phyloP scores from a whole-genome alignment of 1,140 invertebrate species.

The Ptiloglossa arizonensis region DNA sequence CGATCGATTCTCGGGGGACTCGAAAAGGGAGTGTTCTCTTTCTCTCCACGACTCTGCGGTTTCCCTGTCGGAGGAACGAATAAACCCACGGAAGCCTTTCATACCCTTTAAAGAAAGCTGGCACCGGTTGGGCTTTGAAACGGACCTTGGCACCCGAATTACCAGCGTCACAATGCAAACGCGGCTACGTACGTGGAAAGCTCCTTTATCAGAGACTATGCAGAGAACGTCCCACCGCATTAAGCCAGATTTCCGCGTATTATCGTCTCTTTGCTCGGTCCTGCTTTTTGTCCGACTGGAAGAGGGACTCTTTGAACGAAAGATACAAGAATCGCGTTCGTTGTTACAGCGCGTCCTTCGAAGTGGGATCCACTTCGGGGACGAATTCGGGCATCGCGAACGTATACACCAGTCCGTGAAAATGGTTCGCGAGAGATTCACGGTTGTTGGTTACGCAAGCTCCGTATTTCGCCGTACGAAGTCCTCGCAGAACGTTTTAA shows the following conservation, averaged over 20 bases:
- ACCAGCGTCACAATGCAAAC: slow-evolving; percentile 25
- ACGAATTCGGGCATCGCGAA: no score
- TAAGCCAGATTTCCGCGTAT: slow-evolving; percentile 30
- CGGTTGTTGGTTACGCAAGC: no score
- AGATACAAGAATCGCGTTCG: background rate
- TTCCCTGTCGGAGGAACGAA: background rate
- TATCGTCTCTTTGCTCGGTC: background rate
- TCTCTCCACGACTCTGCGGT: no score
- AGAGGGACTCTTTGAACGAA: background rate
- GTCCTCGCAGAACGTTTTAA: no score
- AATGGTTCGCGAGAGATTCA: no score
- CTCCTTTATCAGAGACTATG: slow-evolving; percentile 8
- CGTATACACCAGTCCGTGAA: no score
- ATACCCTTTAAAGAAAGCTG: background rate
- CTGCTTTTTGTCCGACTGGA: background rate
- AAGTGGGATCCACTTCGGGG: no score
- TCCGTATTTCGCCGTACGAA: no score
- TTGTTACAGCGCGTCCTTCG: background rate
- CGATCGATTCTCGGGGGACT: background rate
- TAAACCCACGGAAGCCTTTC: background rate
- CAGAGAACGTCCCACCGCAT: slow-evolving; percentile 14
- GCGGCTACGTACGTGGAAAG: background rate
- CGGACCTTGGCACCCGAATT: background rate
- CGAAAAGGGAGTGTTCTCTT: background rate
- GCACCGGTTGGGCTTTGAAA: slow-evolving; percentile 1